Evolutionary conservation across 2,797 vertebrate genomes (phyloP), one percentile per base, ranked within the genome.

Genomic region (Momotus momota): DNA sequence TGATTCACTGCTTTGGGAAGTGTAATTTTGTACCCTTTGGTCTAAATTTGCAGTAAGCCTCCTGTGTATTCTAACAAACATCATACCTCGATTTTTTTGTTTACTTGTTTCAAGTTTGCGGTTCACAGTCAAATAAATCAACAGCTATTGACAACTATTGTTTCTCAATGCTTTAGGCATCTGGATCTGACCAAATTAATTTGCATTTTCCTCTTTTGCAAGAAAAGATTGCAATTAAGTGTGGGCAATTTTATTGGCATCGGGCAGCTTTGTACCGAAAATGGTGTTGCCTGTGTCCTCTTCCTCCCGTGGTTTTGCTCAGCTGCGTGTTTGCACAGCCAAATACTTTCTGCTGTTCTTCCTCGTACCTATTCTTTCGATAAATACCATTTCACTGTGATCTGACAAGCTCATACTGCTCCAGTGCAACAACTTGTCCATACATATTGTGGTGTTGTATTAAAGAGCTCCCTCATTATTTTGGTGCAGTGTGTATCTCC

Each of bases 381-480:
- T 66, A 93, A 96, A 93, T 74, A 62, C 69, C 2, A 0, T 93
- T 94, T 86, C 85, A 13, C 58, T 73, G 70, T 43, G 74, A 85
- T 73, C 88, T 90, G 95, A 96, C 92, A 96, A 93, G 96, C 87
- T 91, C 79, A 18, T 93, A 52, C 78, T 48, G 65, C 87, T 95
- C 93, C 82, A 60, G 77, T 75, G 86, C 67, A 65, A 22, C 81
- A 72, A 97, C 96, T 94, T 96, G 96, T 93, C 95, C 95, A 58
- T 96, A 96, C 96, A 96, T 79, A 97, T 93, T 95, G 81, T 94
- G 91, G 64, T 88, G 70, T 7, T 91, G 82, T 70, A 67, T 49
- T 85, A 90, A 94, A 96, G 96, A 95, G 89, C 75, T 97, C 84
- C 69, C 88, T 94, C 94, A 70, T 96, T 96, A 94, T 96, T 92